Evolutionary conservation across 2,113 vertebrate species (phyloP).

Genomic region (Lepidothrix coronata): DNA sequence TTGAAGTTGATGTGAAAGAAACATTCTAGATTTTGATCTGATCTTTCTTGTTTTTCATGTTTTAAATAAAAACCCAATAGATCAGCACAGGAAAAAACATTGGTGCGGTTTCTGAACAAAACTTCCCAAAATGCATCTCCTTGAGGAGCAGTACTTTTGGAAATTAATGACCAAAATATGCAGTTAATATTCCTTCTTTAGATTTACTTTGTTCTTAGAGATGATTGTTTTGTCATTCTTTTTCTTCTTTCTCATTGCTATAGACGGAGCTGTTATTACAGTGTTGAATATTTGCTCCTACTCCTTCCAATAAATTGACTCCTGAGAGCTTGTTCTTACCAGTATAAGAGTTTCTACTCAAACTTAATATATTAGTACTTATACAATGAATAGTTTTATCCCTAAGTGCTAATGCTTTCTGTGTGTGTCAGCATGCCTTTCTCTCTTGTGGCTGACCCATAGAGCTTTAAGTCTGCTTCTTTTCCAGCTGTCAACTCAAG

Average conservation of each 20-base stretch:
- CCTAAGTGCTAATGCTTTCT: conserved; percentile 14
- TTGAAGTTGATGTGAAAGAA: background rate
- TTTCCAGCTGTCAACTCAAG: conserved; percentile 14
- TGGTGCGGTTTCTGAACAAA: background rate
- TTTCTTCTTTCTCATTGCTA: background rate
- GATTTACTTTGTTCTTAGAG: background rate
- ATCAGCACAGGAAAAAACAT: background rate
- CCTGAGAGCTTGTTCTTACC: background rate
- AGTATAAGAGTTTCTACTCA: background rate
- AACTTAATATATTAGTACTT: background rate
- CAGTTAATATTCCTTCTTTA: background rate
- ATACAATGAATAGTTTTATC: background rate
- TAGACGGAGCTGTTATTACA: background rate
- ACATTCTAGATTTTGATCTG: background rate
- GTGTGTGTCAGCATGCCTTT: background rate
- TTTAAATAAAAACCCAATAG: background rate
- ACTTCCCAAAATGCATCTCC: background rate
- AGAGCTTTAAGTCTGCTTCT: conserved; percentile 32
- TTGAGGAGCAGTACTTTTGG: background rate
- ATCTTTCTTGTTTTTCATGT: background rate
- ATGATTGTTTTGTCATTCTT: background rate
- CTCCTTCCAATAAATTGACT: background rate
- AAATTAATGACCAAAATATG: background rate
- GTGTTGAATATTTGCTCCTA: background rate
- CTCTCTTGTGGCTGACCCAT: conserved; percentile 22